A percentile compares a stretch with the other conserved stretches of the same genome.
phyloP scores from a whole-genome alignment of 2,113 vertebrate species.

The Cathartes aura region DNA sequence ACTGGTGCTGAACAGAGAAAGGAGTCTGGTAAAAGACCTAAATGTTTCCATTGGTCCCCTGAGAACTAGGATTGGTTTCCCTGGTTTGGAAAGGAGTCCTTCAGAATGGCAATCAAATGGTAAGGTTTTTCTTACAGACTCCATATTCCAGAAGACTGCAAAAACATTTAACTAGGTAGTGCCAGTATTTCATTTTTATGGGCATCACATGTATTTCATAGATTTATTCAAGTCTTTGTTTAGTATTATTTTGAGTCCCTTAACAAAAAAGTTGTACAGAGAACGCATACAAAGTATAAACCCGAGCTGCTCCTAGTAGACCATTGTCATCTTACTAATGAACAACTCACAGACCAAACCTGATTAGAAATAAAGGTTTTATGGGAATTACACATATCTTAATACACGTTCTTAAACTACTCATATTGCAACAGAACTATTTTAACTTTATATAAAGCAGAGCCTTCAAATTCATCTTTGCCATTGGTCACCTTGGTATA shows the following conservation, averaged over 20 bases:
- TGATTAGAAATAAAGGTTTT: neutral
- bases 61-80: neutral
- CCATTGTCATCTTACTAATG: neutral
- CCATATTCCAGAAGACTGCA: neutral
- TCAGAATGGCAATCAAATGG: neutral
- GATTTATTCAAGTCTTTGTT: neutral
- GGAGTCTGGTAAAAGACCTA: neutral
- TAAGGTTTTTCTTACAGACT: neutral
- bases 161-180: neutral
- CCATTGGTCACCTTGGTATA: neutral
- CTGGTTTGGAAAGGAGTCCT: neutral
- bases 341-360: neutral
- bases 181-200: neutral
- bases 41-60: neutral
- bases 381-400: neutral
- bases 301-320: neutral
- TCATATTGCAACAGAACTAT: neutral
- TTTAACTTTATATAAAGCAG: neutral
- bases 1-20: neutral
- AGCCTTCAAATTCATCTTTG: neutral
- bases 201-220: neutral
- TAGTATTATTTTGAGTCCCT: neutral
- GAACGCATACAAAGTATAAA: neutral
- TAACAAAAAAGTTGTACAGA: neutral
- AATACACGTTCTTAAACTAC: neutral